Evolutionary conservation across 2,113 vertebrate species (phyloP), one percentile per base, ranked within the genome.

Genomic region (Urocynchramus pylzowi): DNA sequence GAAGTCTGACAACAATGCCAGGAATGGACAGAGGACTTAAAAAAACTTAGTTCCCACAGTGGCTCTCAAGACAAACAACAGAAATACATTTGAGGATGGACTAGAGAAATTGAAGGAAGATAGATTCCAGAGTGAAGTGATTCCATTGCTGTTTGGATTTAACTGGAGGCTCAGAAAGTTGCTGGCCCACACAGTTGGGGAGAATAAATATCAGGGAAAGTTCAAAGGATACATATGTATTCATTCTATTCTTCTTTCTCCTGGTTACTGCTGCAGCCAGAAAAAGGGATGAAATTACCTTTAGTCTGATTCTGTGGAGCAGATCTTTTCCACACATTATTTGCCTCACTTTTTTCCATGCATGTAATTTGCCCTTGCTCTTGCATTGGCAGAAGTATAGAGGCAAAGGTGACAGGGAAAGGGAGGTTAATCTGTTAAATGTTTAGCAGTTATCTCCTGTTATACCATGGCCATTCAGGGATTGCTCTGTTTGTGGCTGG

Each of bases 161-260:
- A 91, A 30, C 21, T 61, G 68, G 21, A 75, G 14, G 24, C 42
- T 57, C 28, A 76, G 42, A 52, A 64, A 41, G 4, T 52, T 56
- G 19, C 60, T 44, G 52, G 45, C 11, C 37, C 16, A 75, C 23
- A 59, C 5, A 2, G 1, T 0, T 60, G 12, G 6, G 22, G 22
- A 52, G 21, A 44, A 68, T 37, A 44, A 68, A 52, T 45, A 44
- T 17, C 33, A 52, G 33, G 22, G 27, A 23, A 68, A 68, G 6
- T 18, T 45, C 33, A 39, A 67, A 74, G 19, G 20, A 41, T 53
- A 45, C 10, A 7, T 59, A 45, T 30, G 5, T 33, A n/a, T 50
- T 74, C 13, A 59, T 81, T 65, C 28, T 59, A 23, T 64, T 80
- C 39, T 39, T 63, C 19, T 74, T 75, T 75, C 11, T 75, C 28